Evolutionary conservation across 2,797 vertebrate genomes (phyloP).

Genomic region (Sebastes wilsoni): DNA sequence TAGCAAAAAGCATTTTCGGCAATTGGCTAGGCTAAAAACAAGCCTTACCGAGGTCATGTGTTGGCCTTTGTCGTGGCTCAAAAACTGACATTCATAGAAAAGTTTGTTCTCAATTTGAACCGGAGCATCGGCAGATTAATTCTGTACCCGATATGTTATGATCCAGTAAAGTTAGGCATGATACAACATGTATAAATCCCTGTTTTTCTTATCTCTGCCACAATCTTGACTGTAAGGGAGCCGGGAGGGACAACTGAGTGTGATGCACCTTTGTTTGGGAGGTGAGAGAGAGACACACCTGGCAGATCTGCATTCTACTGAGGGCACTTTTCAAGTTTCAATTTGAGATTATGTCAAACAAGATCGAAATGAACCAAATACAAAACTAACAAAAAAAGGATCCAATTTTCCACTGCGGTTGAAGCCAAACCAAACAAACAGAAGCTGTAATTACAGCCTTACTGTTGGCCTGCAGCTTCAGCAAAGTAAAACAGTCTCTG

Average conservation of each 20-base stretch:
- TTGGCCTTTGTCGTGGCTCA: not conserved
- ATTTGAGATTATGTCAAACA: not conserved
- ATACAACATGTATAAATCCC: not conserved
- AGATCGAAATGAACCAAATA: not conserved
- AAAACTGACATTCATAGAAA: not conserved
- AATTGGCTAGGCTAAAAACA: not conserved
- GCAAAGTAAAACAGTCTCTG: not conserved
- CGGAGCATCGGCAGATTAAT: not conserved
- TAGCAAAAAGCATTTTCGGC: not conserved
- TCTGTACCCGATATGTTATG: not conserved
- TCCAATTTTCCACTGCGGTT: not conserved
- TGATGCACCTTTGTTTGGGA: not conserved
- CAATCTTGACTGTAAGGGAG: not conserved
- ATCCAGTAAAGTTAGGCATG: not conserved
- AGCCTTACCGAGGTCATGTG: not conserved
- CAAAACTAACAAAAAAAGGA: not conserved
- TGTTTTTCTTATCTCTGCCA: not conserved
- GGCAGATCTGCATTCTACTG: not conserved
- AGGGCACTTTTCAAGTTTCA: not conserved
- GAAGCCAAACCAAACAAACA: constrained; percentile 11
- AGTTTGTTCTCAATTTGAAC: not conserved
- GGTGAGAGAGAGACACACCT: not conserved
- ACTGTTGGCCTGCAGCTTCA: not conserved
- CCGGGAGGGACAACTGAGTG: not conserved
- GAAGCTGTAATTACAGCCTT: not conserved